phyloP scores from a whole-genome alignment of 2,797 vertebrate genomes.

The Chiroxiphia lanceolata region DNA sequence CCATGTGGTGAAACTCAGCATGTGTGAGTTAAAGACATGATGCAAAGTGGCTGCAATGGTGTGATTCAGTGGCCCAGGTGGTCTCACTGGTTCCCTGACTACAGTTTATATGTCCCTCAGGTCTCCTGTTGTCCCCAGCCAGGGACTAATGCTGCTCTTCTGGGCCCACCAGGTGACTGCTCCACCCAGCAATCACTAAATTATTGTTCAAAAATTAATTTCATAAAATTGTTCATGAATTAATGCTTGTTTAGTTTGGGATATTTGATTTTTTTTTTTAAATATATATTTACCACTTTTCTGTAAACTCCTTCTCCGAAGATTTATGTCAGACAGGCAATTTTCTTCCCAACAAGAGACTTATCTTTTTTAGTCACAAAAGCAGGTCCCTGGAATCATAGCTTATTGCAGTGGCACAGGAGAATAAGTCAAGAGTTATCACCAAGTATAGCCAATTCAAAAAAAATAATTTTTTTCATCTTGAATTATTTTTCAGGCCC shows the following conservation, averaged over 20 bases:
- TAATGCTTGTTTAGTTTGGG: background rate
- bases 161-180: background rate
- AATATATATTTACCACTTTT: background rate
- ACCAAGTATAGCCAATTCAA: constrained; percentile 34
- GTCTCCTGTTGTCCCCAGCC: background rate
- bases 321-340: constrained; percentile 48
- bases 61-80: background rate
- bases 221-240: background rate
- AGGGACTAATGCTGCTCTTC: background rate
- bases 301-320: background rate
- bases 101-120: background rate
- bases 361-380: constrained; percentile 49
- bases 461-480: background rate
- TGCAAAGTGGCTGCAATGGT: background rate
- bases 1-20: background rate
- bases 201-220: background rate
- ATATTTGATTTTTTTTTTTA: background rate
- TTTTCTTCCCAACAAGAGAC: constrained; percentile 53
- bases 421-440: constrained; percentile 60
- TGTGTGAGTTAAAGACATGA: accelerated
- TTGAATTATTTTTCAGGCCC: constrained; percentile 61
- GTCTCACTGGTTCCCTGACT: background rate
- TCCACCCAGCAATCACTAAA: background rate
- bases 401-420: constrained; percentile 22
- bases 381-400: constrained; percentile 42